Evolutionary conservation across 2,797 vertebrate species (phyloP), one percentile per base, ranked within the genome.

Genomic region (Pogonophryne albipinna): DNA sequence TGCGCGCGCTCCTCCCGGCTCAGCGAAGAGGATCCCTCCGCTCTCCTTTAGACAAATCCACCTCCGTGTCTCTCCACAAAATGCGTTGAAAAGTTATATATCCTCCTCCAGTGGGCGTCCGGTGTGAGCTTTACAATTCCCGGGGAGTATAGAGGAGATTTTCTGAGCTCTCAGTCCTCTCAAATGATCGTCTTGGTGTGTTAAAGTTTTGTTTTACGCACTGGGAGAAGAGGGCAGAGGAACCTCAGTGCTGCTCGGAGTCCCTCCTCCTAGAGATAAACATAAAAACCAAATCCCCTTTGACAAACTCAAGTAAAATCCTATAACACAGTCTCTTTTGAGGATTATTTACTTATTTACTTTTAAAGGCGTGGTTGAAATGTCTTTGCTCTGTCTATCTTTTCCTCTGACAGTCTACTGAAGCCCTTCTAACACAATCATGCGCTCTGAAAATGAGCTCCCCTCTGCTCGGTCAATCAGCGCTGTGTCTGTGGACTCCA

Each of bases 181-280:
- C 38, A 71, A 56, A 74, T 44, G 20, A 72, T 73, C 64, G 85
- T 84, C 76, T 59, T 16, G 65, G 51, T 44, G 77, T 69, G 60
- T 74, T 68, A 55, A 95, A 94, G 87, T 93, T 94, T 92, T 91
- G 61, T 66, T 84, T 81, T 79, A 80, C 84, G 72, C 88, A 74
- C 82, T 65, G 63, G 75, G 69, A 76, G 57, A 56, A 42, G 41
- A 69, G 27, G 57, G 11, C 58, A 20, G 23, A 38, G 63, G 67
- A 68, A 27, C 69, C 15, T 72, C 47, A 34, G 58, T 52, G 79
- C 89, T 56, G 77, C 55, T 84, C 69, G 80, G 34, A 38, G 70
- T 41, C 81, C 68, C 53, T 83, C 67, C 55, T 67, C 58, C 20
- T 13, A 46, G 57, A 56, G 53, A 74, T 27, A 8, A 14, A 68